A percentile compares a stretch with the other conserved stretches of the same genome.
Conservation (phyloP, 2,797 vertebrate species). For the Coregonus ussuriensis region DNA sequence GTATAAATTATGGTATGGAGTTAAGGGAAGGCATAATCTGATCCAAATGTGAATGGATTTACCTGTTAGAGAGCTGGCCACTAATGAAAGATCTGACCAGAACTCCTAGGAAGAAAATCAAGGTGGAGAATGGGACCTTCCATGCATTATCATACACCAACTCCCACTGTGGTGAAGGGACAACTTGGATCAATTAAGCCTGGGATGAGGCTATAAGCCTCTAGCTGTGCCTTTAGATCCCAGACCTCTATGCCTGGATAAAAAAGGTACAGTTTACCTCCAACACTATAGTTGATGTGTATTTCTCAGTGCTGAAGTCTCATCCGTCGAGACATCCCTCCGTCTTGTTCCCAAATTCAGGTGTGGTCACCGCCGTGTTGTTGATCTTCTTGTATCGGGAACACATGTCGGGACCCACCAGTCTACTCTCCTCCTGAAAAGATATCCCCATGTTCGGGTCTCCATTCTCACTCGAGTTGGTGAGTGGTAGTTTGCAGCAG, state of each 20-base stretch:
- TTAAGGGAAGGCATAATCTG: background rate
- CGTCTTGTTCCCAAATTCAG: slow-evolving; percentile 26
- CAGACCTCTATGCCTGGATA: background rate
- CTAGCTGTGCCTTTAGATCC: background rate
- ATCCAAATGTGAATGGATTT: slow-evolving; percentile 20
- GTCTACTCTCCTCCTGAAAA: slow-evolving; percentile 13
- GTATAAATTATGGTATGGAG: no score
- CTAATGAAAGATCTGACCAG: slow-evolving; percentile 78
- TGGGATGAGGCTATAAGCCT: background rate
- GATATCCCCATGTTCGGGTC: slow-evolving; percentile 9
- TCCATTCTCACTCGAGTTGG: background rate
- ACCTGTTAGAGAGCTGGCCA: slow-evolving; percentile 84
- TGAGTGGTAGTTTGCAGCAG: slow-evolving; percentile 34
- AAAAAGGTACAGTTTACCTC: slow-evolving; percentile 38
- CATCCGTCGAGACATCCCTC: slow-evolving; percentile 55
- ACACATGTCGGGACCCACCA: slow-evolving; percentile 35
- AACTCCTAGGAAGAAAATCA: slow-evolving; percentile 80
- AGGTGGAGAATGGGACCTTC: slow-evolving; percentile 74
- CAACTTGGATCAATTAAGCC: no score
- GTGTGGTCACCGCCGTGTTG: slow-evolving; percentile 8
- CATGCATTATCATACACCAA: slow-evolving; percentile 56
- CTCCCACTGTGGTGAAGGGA: slow-evolving; percentile 41
- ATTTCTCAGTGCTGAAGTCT: slow-evolving; percentile 43
- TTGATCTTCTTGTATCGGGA: slow-evolving; percentile 28
- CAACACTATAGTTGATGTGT: slow-evolving; percentile 48